Percentiles rank a stretch among this genome's conserved stretches.
Evolutionary conservation across 2,113 vertebrate species (phyloP).

Genomic region (Coturnix japonica): DNA sequence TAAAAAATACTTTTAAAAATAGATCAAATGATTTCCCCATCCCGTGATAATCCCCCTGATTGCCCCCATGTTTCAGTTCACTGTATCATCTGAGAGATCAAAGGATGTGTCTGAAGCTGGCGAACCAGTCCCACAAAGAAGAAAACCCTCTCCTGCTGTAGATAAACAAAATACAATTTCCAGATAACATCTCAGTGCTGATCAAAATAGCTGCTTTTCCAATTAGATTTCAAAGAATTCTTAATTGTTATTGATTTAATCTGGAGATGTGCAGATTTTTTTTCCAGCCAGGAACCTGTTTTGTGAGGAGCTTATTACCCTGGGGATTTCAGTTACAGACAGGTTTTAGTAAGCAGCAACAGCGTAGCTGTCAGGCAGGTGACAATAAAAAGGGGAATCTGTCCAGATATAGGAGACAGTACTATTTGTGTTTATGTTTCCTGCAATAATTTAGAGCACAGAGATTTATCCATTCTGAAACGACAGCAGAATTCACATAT

Average conservation of each 20-base stretch:
- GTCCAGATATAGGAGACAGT: constrained; percentile 26
- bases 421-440: constrained; percentile 46
- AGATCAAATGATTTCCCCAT: constrained; percentile 67
- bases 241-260: constrained; percentile 77
- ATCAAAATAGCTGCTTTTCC: constrained; percentile 72
- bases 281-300: constrained; percentile 52
- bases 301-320: constrained; percentile 49
- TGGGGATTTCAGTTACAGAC: constrained; percentile 38
- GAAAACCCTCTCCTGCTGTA: constrained; percentile 42
- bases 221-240: constrained; percentile 75
- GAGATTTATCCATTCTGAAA: neutral
- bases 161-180: constrained; percentile 76
- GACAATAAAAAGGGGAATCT: constrained; percentile 59
- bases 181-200: constrained; percentile 67
- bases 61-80: constrained; percentile 66
- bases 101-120: constrained; percentile 61
- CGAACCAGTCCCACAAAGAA: constrained; percentile 37
- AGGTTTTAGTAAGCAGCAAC: constrained; percentile 54
- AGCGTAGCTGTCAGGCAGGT: constrained; percentile 57
- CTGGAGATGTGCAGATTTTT: constrained; percentile 56
- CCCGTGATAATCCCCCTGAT: constrained; percentile 60
- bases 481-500: constrained; percentile 27
- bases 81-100: constrained; percentile 67
- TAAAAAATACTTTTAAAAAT: constrained; percentile 66
- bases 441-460: neutral